These are phyloP conservation scores for Colius striatus DNA, from an alignment of 2,113 vertebrate genomes.

Conservation along the genomic window DNA sequence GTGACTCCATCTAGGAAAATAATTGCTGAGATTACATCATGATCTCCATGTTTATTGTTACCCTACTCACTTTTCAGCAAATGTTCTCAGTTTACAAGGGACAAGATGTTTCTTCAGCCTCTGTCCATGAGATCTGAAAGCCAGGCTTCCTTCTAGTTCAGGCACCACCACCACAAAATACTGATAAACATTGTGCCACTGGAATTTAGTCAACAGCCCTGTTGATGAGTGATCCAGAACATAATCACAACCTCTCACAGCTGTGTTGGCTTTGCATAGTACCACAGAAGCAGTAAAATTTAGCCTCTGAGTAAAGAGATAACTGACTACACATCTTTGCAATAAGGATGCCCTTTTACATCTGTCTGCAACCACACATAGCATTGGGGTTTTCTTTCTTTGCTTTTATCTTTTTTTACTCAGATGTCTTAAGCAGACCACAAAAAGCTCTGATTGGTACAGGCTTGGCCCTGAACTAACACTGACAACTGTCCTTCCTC, in stretches of 20 bases:
- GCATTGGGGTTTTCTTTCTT: background rate
- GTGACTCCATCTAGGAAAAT: conserved; percentile 59
- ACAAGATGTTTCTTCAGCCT: conserved; percentile 34
- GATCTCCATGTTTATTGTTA: conserved; percentile 34
- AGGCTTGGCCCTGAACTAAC: background rate
- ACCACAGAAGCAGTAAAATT: conserved; percentile 21
- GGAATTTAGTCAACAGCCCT: background rate
- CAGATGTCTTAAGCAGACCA: background rate
- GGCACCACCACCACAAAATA: background rate
- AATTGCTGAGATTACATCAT: conserved; percentile 51
- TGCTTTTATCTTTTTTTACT: background rate
- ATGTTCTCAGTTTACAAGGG: conserved; percentile 44
- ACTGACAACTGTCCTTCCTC: background rate
- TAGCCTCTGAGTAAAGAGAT: background rate
- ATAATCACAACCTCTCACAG: background rate
- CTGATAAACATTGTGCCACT: background rate
- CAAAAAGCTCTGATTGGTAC: background rate
- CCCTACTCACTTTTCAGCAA: conserved; percentile 33
- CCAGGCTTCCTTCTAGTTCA: conserved; percentile 31
- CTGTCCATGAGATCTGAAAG: conserved; percentile 3
- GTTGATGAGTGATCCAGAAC: conserved; percentile 14
- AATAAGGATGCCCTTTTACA: background rate
- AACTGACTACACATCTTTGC: background rate
- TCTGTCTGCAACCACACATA: background rate
- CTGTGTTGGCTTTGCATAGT: background rate